A percentile compares a stretch with the other conserved stretches of the same genome.
Conservation (phyloP, 2,797 vertebrate species). For the Bradypodion ventrale region DNA sequence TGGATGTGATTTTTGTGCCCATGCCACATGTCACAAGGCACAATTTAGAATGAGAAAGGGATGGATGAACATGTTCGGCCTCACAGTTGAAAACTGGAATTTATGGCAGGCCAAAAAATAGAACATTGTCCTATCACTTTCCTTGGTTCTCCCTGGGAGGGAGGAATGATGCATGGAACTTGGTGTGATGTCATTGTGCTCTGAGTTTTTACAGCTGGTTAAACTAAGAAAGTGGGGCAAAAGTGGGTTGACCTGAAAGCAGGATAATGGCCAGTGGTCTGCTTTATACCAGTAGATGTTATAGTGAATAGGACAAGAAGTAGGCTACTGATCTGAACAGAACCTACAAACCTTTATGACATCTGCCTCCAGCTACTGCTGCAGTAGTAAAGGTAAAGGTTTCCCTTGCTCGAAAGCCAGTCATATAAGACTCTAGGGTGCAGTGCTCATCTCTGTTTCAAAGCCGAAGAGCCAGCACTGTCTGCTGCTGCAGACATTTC, state of each 20-base stretch:
- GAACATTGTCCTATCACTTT: background rate
- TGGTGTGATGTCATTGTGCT: background rate
- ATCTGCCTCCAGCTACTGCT: background rate
- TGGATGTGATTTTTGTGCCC: background rate
- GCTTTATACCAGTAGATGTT: background rate
- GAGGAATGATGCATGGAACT: background rate
- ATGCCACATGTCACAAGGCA: background rate
- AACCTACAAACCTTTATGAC: background rate
- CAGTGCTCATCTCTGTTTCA: too few relatives aligned
- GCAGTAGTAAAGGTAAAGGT: too few relatives aligned
- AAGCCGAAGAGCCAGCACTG: too few relatives aligned
- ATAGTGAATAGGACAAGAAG: background rate
- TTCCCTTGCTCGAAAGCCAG: too few relatives aligned
- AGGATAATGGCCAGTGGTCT: background rate
- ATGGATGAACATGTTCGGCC: background rate
- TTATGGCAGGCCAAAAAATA: background rate
- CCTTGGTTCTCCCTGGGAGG: background rate
- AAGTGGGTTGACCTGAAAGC: background rate
- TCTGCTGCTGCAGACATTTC: too few relatives aligned
- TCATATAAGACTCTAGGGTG: too few relatives aligned
- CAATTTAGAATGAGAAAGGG: background rate
- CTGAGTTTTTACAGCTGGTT: too few relatives aligned
- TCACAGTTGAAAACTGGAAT: background rate
- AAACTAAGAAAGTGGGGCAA: background rate
- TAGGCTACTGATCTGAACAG: background rate